Evolutionary conservation across 2,113 vertebrate genomes (phyloP).

Genomic region (Vombatus ursinus): DNA sequence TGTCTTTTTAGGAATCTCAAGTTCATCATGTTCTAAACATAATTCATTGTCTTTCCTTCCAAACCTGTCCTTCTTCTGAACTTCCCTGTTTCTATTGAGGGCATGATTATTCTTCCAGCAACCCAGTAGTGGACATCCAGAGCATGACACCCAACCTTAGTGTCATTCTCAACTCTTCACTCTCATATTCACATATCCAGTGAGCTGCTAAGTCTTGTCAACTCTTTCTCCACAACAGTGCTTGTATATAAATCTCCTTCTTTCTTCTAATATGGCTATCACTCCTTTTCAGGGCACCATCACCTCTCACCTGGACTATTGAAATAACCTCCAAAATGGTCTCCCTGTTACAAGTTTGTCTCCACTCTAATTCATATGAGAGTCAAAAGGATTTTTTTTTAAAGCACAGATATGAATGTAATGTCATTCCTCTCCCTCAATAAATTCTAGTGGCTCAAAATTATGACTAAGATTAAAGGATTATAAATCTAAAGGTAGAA

Average conservation of each 20-base stretch:
- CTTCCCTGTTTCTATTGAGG: background rate
- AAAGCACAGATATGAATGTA: background rate
- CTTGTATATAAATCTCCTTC: background rate
- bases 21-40: background rate
- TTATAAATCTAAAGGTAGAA: background rate
- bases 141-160: background rate
- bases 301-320: background rate
- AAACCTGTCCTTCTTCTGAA: background rate
- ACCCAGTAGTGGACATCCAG: background rate
- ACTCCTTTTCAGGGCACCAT: background rate
- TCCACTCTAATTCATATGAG: background rate
- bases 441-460: background rate
- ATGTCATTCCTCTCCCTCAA: background rate
- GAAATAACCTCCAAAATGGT: background rate
- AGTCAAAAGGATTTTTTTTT: background rate
- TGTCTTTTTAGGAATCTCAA: background rate
- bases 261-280: background rate
- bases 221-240: background rate
- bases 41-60: background rate
- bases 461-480: background rate
- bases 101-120: background rate
- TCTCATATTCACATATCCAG: background rate
- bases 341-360: background rate
- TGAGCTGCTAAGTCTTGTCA: background rate
- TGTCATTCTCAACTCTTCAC: background rate